Percentiles rank a stretch among this genome's conserved stretches.
Conservation (phyloP, 2,888 invertebrate genomes). For the Andrena dorsata region DNA sequence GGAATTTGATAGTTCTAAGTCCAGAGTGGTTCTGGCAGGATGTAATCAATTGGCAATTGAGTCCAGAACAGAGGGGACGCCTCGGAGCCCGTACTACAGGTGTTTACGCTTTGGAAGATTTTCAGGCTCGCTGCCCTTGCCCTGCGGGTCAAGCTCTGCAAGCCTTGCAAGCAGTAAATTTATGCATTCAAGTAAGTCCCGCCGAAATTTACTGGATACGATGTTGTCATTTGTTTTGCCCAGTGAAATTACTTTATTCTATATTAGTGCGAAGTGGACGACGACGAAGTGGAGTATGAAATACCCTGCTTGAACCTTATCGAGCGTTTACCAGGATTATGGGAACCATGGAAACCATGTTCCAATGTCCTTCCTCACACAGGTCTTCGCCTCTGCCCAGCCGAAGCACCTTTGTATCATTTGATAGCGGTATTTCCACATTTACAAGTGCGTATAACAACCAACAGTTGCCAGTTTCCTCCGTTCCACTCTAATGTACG, state of each 20-base stretch:
- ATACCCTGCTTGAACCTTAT: constrained; percentile 90
- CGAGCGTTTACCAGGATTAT: constrained; percentile 89
- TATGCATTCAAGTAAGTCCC: constrained; percentile 87
- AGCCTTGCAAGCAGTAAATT: constrained; percentile 89
- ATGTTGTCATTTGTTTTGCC: constrained; percentile 7
- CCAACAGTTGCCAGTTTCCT: neutral
- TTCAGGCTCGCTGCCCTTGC: constrained; percentile 90
- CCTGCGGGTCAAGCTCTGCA: constrained; percentile 90
- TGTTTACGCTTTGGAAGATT: constrained; percentile 90
- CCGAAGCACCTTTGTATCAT: constrained; percentile 87
- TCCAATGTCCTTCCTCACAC: constrained; percentile 86
- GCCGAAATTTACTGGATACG: neutral
- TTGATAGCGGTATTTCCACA: constrained; percentile 90
- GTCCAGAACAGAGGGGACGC: constrained; percentile 85
- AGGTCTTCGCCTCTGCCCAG: constrained; percentile 88
- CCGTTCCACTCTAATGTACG: constrained; percentile 21
- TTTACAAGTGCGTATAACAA: constrained; percentile 86
- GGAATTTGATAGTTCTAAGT: constrained; percentile 88
- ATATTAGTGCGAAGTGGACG: constrained; percentile 89
- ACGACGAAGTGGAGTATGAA: constrained; percentile 90
- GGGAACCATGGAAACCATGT: constrained; percentile 87
- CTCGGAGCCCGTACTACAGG: constrained; percentile 88
- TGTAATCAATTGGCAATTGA: constrained; percentile 89
- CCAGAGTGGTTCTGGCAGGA: constrained; percentile 90
- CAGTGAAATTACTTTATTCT: constrained; percentile 12